Evolutionary conservation across 2,888 invertebrate species (phyloP).

Genomic region (Tryphoninae sp.): DNA sequence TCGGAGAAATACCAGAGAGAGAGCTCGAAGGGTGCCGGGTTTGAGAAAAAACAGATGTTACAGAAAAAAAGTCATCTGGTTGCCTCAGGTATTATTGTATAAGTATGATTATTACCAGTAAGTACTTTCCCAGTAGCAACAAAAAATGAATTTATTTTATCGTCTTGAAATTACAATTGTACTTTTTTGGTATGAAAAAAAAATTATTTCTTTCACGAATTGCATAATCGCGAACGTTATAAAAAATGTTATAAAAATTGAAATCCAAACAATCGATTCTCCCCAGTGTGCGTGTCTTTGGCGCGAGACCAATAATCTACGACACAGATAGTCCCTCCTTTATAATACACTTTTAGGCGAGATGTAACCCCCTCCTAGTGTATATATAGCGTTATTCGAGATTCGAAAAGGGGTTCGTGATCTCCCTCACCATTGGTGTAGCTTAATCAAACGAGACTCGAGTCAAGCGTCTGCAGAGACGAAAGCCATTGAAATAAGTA

Average conservation of each 20-base stretch:
- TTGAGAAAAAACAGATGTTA: constrained; percentile 9
- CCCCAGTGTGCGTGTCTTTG: background rate
- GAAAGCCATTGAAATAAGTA: constrained; percentile 80
- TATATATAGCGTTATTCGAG: background rate
- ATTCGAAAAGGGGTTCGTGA: constrained; percentile 11
- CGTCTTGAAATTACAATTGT: background rate
- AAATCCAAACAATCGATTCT: background rate
- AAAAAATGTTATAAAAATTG: background rate
- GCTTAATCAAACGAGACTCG: constrained; percentile 77
- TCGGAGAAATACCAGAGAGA: constrained; percentile 12
- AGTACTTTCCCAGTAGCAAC: background rate
- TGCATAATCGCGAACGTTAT: background rate
- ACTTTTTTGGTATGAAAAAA: too few species aligned
- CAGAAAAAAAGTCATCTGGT: constrained; percentile 6
- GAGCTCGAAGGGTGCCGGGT: background rate
- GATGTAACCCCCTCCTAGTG: background rate
- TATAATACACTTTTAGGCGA: background rate
- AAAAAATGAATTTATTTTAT: background rate
- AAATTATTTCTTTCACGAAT: background rate
- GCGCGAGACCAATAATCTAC: constrained; percentile 3
- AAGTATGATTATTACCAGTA: constrained; percentile 4
- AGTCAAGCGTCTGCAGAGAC: constrained; percentile 63
- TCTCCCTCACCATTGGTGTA: constrained; percentile 59
- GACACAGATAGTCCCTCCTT: constrained; percentile 8
- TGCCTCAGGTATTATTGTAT: background rate